Evolutionary conservation across 2,113 vertebrate genomes (phyloP).

Genomic region (Phylloscopus trochilus): DNA sequence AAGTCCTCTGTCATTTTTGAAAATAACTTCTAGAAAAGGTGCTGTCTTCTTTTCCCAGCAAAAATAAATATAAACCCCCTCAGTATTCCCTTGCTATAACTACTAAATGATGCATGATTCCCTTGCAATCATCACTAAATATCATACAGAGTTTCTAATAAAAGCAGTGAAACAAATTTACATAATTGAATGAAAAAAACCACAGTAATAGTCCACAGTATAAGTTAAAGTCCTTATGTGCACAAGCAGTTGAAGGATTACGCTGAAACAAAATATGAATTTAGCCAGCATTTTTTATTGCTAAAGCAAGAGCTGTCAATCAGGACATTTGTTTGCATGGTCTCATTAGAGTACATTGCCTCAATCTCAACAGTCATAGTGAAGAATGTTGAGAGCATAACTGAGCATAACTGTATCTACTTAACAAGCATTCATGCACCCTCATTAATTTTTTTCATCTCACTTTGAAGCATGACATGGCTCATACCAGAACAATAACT

Average conservation of each 20-base stretch:
- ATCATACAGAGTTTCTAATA: not conserved
- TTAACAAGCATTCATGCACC: constrained; percentile 72
- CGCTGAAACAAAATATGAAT: constrained; percentile 11
- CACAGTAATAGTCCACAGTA: not conserved
- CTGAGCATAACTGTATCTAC: constrained; percentile 71
- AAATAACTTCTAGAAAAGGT: not conserved
- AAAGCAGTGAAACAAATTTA: not conserved
- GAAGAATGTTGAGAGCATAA: constrained; percentile 61
- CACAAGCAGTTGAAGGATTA: not conserved
- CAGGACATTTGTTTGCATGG: constrained; percentile 63
- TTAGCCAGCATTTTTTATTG: constrained; percentile 41
- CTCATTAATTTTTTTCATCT: constrained; percentile 76
- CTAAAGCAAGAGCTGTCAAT: constrained; percentile 68
- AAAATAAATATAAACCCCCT: not conserved
- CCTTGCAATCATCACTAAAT: not conserved
- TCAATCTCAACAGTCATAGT: constrained; percentile 37
- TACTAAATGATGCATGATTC: not conserved
- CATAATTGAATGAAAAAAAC: not conserved
- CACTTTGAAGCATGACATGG: constrained; percentile 72
- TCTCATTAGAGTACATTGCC: constrained; percentile 63
- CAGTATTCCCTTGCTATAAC: not conserved
- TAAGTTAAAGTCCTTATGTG: not conserved
- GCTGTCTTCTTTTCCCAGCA: not conserved
- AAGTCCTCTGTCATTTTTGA: not conserved
- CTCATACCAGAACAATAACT: constrained; percentile 70